Evolutionary conservation across 2,113 vertebrate genomes (phyloP).

Genomic region (Apaloderma vittatum): DNA sequence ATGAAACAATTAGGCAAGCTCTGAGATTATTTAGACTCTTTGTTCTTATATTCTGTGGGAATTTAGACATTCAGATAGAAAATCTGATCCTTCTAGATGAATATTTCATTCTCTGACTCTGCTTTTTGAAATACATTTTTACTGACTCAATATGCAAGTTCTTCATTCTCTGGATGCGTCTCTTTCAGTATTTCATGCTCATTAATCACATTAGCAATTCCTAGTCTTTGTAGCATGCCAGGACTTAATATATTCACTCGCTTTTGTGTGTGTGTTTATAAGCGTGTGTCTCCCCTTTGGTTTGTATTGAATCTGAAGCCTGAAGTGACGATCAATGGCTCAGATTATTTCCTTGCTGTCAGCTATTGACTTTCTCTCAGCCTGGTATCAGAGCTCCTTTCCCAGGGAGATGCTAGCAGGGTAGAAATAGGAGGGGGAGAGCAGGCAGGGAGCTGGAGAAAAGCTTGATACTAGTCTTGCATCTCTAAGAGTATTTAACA

Average conservation of each 20-base stretch:
- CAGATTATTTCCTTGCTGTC: slow-evolving; percentile 83
- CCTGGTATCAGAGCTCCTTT: slow-evolving; percentile 69
- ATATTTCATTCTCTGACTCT: background rate
- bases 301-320: slow-evolving; percentile 76
- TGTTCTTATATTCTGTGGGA: background rate
- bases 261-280: slow-evolving; percentile 41
- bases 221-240: background rate
- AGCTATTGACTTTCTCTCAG: slow-evolving; percentile 82
- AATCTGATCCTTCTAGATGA: background rate
- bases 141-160: background rate
- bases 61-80: background rate
- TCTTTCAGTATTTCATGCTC: background rate
- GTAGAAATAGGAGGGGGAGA: background rate
- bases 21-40: background rate
- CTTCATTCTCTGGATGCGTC: background rate
- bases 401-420: slow-evolving; percentile 14
- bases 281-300: slow-evolving; percentile 59
- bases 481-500: slow-evolving; percentile 23
- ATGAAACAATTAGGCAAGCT: background rate
- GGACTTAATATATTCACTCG: slow-evolving; percentile 70
- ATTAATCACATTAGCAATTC: background rate
- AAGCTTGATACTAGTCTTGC: background rate
- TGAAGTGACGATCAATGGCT: slow-evolving; percentile 81
- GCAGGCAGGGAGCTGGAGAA: background rate
- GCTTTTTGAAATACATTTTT: background rate